A percentile compares a stretch with the other conserved stretches of the same genome.
Conservation (phyloP, 2,888 invertebrate species). For the Leptinotarsa tumamoca region DNA sequence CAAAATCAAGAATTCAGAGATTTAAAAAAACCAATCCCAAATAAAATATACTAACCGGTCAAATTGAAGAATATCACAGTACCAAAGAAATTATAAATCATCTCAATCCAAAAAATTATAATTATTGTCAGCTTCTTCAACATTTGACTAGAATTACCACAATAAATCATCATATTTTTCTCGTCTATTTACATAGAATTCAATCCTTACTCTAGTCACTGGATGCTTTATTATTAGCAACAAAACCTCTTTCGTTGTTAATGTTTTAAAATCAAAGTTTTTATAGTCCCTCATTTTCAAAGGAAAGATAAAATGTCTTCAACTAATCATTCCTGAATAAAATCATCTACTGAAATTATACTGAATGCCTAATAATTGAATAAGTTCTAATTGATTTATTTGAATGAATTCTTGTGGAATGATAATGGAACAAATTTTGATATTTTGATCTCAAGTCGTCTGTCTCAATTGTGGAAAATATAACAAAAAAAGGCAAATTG, state of each 20-base stretch:
- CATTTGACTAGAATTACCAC: constrained; percentile 54
- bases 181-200: constrained; percentile 24
- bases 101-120: constrained; percentile 49
- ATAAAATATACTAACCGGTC: constrained; percentile 15
- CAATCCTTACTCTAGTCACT: constrained; percentile 10
- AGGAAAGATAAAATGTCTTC: too few relatives aligned
- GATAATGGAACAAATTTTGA: too few relatives aligned
- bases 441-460: too few relatives aligned
- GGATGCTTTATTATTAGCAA: constrained; percentile 1
- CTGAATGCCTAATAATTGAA: neutral
- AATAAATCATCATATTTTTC: constrained; percentile 13
- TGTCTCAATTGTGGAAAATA: too few relatives aligned
- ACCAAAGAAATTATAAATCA: constrained; percentile 53
- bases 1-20: neutral
- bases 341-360: neutral
- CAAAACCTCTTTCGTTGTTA: constrained; percentile 17
- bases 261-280: neutral
- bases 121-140: constrained; percentile 56
- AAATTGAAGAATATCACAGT: constrained; percentile 54
- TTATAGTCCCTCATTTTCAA: too few relatives aligned
- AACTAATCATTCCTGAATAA: neutral
- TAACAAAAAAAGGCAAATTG: too few relatives aligned
- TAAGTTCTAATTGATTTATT: neutral
- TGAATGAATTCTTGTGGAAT: too few relatives aligned
- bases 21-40: neutral